Conservation (phyloP, 2,797 vertebrate genomes). For the Acrocephalus scirpaceus region DNA sequence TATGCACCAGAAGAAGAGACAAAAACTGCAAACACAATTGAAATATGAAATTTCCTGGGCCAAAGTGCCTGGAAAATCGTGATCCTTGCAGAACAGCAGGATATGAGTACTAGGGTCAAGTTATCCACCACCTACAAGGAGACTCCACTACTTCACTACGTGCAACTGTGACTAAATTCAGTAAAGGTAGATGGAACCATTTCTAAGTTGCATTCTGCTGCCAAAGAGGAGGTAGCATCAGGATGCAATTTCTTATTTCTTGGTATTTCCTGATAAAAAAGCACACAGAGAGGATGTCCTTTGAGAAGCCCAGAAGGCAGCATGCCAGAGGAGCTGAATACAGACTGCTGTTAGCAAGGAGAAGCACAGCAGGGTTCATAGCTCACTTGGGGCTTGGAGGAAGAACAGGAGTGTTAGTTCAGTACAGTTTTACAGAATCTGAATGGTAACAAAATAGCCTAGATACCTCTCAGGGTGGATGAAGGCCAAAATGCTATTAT, state of each 20-base stretch:
- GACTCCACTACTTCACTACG: not conserved
- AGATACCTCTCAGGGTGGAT: not conserved
- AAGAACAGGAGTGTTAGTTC: not conserved
- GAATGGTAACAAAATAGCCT: not conserved
- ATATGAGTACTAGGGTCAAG: not conserved
- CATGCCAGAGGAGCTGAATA: conserved; percentile 11
- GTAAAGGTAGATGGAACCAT: not conserved
- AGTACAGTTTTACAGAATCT: not conserved
- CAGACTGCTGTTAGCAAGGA: not conserved
- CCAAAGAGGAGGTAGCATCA: not conserved
- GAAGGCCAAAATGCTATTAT: not conserved
- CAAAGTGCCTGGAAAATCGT: not conserved
- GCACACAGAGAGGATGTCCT: not conserved
- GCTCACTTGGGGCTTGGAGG: not conserved
- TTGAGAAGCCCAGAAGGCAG: conserved; percentile 1
- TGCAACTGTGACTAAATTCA: not conserved
- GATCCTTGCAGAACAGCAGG: not conserved
- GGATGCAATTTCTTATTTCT: conserved; percentile 7
- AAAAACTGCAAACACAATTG: not conserved
- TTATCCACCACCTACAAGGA: not conserved
- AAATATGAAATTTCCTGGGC: not conserved
- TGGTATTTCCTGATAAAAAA: not conserved
- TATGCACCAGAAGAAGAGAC: not conserved
- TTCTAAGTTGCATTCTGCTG: not conserved
- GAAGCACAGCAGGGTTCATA: not conserved